phyloP scores from a whole-genome alignment of 1,140 invertebrate genomes.

The Lethocerus indicus region DNA sequence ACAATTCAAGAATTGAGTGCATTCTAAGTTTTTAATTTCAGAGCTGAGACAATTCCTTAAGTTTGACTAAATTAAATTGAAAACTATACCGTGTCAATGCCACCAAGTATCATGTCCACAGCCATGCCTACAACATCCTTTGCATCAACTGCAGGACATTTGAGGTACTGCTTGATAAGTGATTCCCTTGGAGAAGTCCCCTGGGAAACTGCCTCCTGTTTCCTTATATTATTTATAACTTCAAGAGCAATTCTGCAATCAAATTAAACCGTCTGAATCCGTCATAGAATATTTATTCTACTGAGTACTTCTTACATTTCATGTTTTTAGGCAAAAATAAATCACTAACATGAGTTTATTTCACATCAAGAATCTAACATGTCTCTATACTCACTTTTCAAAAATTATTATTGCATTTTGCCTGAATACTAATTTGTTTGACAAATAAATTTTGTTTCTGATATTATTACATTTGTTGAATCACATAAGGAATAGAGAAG shows the following conservation, averaged over 20 bases:
- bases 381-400: not conserved
- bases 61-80: too few relatives aligned
- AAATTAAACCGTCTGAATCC: too few relatives aligned
- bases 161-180: conserved; percentile 46
- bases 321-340: not conserved
- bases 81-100: conserved; percentile 61
- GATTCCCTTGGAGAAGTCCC: too few relatives aligned
- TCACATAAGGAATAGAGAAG: not conserved
- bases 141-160: conserved; percentile 42
- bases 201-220: too few relatives aligned
- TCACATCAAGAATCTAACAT: not conserved
- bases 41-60: too few relatives aligned
- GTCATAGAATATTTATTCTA: too few relatives aligned
- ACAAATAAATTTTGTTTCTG: not conserved
- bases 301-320: too few relatives aligned
- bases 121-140: conserved; percentile 68
- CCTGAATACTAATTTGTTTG: not conserved
- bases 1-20: too few relatives aligned
- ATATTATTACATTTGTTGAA: not conserved
- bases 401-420: not conserved
- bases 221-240: too few relatives aligned
- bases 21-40: too few relatives aligned
- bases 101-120: conserved; percentile 67
- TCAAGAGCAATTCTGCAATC: too few relatives aligned
- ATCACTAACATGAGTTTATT: not conserved